A percentile compares a stretch with the other conserved stretches of the same genome.
Conservation (phyloP, 2,888 invertebrate species). For the Nipponacmea schrenckii region DNA sequence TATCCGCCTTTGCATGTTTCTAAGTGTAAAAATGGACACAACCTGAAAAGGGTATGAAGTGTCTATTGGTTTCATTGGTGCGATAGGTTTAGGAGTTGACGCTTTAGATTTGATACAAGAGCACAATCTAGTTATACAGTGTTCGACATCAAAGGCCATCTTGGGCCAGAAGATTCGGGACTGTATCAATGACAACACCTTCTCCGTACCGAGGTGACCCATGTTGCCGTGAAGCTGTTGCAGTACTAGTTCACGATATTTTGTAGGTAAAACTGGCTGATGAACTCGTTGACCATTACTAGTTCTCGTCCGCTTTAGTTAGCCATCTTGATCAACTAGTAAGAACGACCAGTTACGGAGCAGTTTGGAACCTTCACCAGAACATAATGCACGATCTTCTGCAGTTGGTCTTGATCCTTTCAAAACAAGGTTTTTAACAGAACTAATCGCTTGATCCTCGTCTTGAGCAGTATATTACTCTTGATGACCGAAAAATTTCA, state of each 20-base stretch:
- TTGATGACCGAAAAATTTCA: background rate
- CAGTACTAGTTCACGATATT: too few relatives aligned
- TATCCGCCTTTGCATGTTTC: too few relatives aligned
- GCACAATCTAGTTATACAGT: background rate
- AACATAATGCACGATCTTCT: background rate
- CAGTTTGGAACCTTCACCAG: background rate
- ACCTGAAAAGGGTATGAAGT: too few relatives aligned
- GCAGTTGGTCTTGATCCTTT: too few relatives aligned
- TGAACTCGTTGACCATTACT: too few relatives aligned
- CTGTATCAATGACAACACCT: too few relatives aligned
- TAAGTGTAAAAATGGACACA: too few relatives aligned
- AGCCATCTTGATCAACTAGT: background rate
- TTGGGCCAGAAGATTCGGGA: constrained; percentile 11
- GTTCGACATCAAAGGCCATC: constrained; percentile 11
- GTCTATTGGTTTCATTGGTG: too few relatives aligned
- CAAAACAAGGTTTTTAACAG: background rate
- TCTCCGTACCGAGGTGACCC: too few relatives aligned
- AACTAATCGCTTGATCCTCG: constrained; percentile 10
- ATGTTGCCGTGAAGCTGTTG: constrained; percentile 11
- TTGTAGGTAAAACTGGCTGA: too few relatives aligned
- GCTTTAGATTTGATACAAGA: constrained; percentile 7
- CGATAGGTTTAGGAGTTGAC: background rate
- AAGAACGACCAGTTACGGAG: constrained; percentile 19
- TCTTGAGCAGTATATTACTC: constrained; percentile 8
- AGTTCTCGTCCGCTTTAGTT: background rate